phyloP scores from a whole-genome alignment of 2,888 invertebrate species.

The Seira musarum region DNA sequence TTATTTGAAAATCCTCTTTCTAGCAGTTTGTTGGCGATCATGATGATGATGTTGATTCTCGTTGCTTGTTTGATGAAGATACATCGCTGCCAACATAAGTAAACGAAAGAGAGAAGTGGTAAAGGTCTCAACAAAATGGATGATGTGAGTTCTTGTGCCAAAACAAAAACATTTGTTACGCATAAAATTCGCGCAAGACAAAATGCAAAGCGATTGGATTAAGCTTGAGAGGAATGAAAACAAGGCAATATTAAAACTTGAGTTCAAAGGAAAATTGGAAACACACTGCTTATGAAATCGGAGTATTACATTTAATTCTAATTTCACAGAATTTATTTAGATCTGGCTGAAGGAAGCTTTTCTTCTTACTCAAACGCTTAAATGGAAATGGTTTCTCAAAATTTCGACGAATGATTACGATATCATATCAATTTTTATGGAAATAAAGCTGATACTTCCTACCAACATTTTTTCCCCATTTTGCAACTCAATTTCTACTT shows the following conservation, averaged over 20 bases:
- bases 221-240: constrained; percentile 2
- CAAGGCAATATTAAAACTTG: background rate
- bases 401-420: background rate
- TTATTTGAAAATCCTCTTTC: background rate
- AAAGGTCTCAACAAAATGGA: constrained; percentile 39
- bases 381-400: background rate
- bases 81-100: constrained; percentile 41
- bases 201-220: constrained; percentile 1
- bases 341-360: background rate
- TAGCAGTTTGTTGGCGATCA: constrained; percentile 14
- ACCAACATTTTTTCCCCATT: background rate
- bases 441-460: too few species aligned
- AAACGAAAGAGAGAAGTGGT: constrained; percentile 9
- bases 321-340: too few species aligned
- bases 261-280: background rate
- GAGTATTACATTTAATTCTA: too few species aligned
- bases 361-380: background rate
- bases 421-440: background rate
- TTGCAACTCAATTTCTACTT: constrained; percentile 1
- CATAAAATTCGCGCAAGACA: constrained; percentile 5
- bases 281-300: too few species aligned
- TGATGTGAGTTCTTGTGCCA: constrained; percentile 45
- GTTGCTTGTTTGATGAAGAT: background rate
- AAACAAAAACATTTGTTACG: constrained; percentile 46
- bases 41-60: constrained; percentile 1